phyloP scores from a whole-genome alignment of 1,140 invertebrate genomes.

The Geopemphigus sp. region DNA sequence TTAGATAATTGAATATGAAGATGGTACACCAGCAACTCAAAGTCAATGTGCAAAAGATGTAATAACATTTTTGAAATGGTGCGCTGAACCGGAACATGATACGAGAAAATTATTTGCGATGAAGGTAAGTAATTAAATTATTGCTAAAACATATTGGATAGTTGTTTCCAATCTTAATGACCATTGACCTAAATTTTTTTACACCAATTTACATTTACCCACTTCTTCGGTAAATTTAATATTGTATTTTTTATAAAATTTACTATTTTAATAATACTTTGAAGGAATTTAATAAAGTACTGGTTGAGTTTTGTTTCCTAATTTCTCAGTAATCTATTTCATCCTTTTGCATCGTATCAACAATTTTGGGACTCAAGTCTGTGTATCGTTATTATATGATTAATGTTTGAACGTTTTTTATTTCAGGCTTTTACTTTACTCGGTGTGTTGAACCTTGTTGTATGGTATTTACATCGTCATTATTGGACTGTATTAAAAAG shows the following conservation, averaged over 20 bases:
- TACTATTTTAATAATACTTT: no score
- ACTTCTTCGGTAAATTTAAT: no score
- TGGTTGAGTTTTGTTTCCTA: no score
- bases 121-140: slow-evolving; percentile 68
- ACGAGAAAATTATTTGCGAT: slow-evolving; percentile 80
- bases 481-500: slow-evolving; percentile 81
- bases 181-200: no score
- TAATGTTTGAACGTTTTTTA: slow-evolving; percentile 49
- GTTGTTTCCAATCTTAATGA: no score
- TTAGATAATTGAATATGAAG: slow-evolving; percentile 72
- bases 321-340: no score
- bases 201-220: no score
- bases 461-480: slow-evolving; percentile 83
- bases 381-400: slow-evolving; percentile 34
- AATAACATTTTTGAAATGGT: slow-evolving; percentile 89
- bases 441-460: slow-evolving; percentile 57
- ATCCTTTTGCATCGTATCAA: no score
- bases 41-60: slow-evolving; percentile 98
- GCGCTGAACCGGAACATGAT: slow-evolving; percentile 88
- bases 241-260: no score
- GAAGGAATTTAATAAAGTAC: no score
- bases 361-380: no score
- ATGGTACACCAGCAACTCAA: slow-evolving; percentile 88
- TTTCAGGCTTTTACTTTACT: slow-evolving; percentile 60
- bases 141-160: no score